phyloP scores from a whole-genome alignment of 2,113 vertebrate genomes.

The Vulpes ferrilata region DNA sequence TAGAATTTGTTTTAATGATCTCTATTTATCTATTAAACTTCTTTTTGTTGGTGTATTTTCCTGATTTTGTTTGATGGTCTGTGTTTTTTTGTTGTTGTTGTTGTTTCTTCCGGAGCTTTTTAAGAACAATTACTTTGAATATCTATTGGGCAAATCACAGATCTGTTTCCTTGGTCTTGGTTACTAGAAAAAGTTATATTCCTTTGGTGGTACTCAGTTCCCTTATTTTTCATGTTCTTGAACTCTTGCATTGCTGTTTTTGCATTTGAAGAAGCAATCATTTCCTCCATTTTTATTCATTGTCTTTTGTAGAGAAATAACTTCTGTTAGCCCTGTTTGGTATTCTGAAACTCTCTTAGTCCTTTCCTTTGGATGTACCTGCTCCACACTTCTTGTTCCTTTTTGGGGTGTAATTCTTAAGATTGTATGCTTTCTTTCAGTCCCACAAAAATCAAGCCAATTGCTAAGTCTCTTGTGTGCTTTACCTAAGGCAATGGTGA shows the following conservation, averaged over 20 bases:
- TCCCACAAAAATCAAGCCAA: not conserved
- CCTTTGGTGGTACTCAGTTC: not conserved
- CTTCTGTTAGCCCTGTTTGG: not conserved
- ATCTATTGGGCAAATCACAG: not conserved
- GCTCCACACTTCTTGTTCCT: not conserved
- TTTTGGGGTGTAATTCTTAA: not conserved
- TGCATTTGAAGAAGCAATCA: not conserved
- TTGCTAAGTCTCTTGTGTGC: not conserved
- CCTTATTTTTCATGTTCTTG: not conserved
- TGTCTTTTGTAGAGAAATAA: not conserved
- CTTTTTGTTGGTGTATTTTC: not conserved
- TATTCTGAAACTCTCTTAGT: not conserved
- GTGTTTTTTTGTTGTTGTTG: not conserved
- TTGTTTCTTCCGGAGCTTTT: not conserved
- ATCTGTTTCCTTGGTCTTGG: not conserved
- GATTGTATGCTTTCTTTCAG: not conserved
- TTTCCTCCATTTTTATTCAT: not conserved
- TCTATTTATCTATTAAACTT: not conserved
- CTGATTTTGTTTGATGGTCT: not conserved
- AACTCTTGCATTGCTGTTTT: not conserved
- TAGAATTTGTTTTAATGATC: not conserved
- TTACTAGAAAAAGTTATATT: not conserved
- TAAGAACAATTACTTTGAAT: not conserved
- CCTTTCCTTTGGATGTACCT: not conserved
- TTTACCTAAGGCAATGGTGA: not conserved